Conservation (phyloP, 2,797 vertebrate genomes). For the Gymnothorax reevesii region DNA sequence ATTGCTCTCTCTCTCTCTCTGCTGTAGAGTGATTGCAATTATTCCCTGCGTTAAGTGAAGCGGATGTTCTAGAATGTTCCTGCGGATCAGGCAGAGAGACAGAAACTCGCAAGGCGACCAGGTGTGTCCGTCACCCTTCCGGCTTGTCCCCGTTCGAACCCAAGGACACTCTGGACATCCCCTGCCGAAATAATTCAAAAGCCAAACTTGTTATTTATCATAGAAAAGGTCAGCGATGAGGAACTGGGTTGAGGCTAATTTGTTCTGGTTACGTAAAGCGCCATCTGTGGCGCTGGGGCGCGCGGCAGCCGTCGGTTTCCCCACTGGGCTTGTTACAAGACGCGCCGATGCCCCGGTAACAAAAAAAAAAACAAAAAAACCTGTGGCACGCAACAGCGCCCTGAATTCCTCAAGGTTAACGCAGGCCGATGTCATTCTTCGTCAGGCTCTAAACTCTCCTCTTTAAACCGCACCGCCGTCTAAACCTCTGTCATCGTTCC, state of each 20-base stretch:
- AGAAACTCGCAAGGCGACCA: neutral
- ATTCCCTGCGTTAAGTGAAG: neutral
- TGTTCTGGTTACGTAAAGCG: constrained; percentile 46
- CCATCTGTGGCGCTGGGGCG: constrained; percentile 51
- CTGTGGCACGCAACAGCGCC: constrained; percentile 21
- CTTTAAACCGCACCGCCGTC: neutral
- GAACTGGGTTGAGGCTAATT: constrained; percentile 46
- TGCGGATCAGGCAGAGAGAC: neutral
- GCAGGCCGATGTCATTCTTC: neutral
- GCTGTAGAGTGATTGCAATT: neutral
- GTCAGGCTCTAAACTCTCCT: neutral
- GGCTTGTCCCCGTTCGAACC: neutral
- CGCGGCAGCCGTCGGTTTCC: constrained; percentile 40
- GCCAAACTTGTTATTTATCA: neutral
- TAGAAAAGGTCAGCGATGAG: neutral
- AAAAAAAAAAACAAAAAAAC: constrained; percentile 23
- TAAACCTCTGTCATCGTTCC: neutral
- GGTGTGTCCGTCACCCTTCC: no score
- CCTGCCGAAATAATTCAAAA: neutral
- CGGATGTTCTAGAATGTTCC: neutral
- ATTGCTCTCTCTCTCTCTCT: neutral
- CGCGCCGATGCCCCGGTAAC: constrained; percentile 37
- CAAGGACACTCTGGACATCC: neutral
- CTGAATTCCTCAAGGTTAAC: constrained; percentile 26
- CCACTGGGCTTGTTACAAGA: constrained; percentile 41